These are phyloP conservation scores for Myiozetetes cayanensis DNA, from an alignment of 2,113 vertebrate species.

Conservation along the genomic window DNA sequence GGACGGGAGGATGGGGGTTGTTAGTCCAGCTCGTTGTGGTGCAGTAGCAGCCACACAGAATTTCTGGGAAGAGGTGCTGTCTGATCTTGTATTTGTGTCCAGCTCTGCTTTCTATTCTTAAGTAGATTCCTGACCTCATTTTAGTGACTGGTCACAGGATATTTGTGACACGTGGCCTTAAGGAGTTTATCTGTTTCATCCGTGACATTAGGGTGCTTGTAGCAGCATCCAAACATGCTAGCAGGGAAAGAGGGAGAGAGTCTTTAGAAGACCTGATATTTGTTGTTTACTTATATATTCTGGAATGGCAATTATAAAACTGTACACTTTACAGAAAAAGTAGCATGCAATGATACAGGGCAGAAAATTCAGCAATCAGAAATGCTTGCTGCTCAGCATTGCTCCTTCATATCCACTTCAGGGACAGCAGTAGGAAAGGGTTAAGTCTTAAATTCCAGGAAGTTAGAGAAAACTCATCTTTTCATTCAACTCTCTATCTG, in stretches of 20 bases:
- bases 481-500: not conserved
- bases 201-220: not conserved
- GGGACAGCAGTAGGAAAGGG: not conserved
- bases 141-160: not conserved
- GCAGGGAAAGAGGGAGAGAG: not conserved
- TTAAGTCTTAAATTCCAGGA: not conserved
- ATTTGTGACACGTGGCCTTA: not conserved
- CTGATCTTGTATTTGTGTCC: not conserved
- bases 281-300: not conserved
- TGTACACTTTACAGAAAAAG: not conserved
- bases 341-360: fast-evolving
- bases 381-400: not conserved
- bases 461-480: not conserved
- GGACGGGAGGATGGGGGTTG: fast-evolving
- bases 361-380: not conserved
- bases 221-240: not conserved
- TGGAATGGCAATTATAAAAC: not conserved
- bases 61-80: not conserved
- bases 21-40: fast-evolving
- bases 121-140: not conserved
- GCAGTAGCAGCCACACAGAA: not conserved
- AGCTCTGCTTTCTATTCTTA: not conserved
- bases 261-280: not conserved
- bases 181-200: not conserved
- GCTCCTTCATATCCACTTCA: not conserved